Evolutionary conservation across 2,113 vertebrate species (phyloP).

Genomic region (Phaethon lepturus): DNA sequence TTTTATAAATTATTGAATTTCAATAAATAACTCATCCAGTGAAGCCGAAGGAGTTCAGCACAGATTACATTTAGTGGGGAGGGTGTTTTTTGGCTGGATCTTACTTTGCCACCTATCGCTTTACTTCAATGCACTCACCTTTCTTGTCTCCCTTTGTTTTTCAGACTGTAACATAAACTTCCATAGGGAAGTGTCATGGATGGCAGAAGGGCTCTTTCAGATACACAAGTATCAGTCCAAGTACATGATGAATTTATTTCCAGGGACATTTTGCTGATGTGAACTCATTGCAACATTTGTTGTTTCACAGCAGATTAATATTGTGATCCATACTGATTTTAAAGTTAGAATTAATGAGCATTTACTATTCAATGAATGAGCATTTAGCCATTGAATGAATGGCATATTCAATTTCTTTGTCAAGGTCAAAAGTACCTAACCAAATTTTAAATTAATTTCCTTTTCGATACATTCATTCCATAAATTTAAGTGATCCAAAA

Average conservation of each 20-base stretch:
- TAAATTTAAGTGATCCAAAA: background rate
- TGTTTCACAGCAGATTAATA: background rate
- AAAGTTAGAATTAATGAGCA: background rate
- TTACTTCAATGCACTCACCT: background rate
- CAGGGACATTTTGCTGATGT: background rate
- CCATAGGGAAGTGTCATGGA: background rate
- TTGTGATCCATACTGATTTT: background rate
- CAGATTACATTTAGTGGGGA: background rate
- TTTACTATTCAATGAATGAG: background rate
- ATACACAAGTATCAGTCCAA: background rate
- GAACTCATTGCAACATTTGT: background rate
- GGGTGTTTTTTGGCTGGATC: background rate
- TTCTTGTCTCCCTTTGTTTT: background rate
- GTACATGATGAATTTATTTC: background rate
- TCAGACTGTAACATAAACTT: background rate
- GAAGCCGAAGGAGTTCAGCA: background rate
- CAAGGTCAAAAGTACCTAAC: background rate
- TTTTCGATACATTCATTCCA: background rate
- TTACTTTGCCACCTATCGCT: background rate
- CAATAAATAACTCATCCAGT: background rate
- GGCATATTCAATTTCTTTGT: background rate
- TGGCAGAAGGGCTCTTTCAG: constrained; percentile 20
- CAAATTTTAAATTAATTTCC: background rate
- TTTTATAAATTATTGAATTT: background rate
- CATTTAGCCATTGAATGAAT: background rate